These are phyloP conservation scores for Protaetia brevitarsis DNA, from an alignment of 1,140 invertebrate genomes.

Conservation along the genomic window DNA sequence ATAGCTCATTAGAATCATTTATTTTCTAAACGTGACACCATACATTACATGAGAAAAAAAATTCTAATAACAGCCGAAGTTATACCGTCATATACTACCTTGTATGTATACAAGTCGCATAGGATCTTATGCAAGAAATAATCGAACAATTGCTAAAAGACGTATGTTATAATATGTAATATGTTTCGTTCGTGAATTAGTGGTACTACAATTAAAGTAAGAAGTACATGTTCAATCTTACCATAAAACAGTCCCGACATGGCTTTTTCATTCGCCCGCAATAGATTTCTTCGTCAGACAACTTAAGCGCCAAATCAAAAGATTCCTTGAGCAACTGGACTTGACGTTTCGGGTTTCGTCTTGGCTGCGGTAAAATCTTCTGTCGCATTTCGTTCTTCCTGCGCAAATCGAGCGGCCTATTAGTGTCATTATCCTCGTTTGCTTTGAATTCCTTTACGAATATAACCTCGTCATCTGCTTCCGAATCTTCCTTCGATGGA, in stretches of 20 bases:
- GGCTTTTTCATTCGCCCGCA: not conserved
- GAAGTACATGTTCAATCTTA: too few relatives aligned
- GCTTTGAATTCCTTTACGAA: conserved; percentile 12
- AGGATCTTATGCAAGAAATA: too few relatives aligned
- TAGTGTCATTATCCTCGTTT: not conserved
- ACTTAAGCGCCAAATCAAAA: conserved; percentile 1
- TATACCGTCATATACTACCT: too few relatives aligned
- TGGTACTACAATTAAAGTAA: too few relatives aligned
- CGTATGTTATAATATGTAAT: too few relatives aligned
- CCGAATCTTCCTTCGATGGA: not conserved
- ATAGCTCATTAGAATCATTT: too few relatives aligned
- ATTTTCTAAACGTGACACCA: too few relatives aligned
- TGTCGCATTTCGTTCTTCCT: not conserved
- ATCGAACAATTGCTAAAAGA: too few relatives aligned
- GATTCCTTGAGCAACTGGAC: conserved; percentile 9
- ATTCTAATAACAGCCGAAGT: too few relatives aligned
- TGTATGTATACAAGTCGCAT: too few relatives aligned
- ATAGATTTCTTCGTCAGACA: conserved; percentile 1
- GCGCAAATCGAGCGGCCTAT: not conserved
- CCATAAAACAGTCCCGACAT: not conserved
- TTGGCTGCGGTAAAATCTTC: not conserved
- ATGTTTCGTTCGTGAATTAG: too few relatives aligned
- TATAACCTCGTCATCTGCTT: not conserved
- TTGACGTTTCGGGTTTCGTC: conserved; percentile 3
- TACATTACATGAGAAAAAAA: too few relatives aligned